Conservation (phyloP, 2,888 invertebrate species). For the Drosophila mercatorum region DNA sequence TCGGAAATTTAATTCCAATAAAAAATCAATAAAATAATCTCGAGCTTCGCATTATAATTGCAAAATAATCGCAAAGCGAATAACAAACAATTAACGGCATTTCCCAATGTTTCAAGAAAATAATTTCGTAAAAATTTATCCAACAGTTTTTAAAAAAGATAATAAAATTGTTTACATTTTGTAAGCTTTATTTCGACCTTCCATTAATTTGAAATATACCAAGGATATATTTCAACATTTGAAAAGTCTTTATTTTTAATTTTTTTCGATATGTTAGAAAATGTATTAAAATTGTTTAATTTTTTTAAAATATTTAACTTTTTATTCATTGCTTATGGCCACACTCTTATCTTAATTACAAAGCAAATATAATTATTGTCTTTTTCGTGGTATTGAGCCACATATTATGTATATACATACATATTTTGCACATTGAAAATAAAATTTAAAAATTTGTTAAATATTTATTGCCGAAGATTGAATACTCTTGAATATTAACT, state of each 20-base stretch:
- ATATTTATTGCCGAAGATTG: neutral
- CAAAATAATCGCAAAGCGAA: neutral
- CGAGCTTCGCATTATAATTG: neutral
- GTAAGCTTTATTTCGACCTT: too few species aligned
- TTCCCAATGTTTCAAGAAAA: neutral
- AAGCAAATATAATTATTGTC: neutral
- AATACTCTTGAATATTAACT: too few species aligned
- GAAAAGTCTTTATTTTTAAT: too few species aligned
- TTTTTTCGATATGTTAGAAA: too few species aligned
- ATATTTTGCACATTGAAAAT: neutral
- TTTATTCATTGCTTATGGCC: neutral
- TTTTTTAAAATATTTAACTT: too few species aligned
- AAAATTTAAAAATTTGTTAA: neutral
- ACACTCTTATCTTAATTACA: neutral
- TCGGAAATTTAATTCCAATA: constrained; percentile 5
- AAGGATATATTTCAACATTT: too few species aligned
- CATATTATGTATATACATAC: too few species aligned
- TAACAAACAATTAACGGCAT: too few species aligned
- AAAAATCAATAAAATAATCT: constrained; percentile 20
- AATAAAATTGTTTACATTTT: too few species aligned
- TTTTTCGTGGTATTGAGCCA: neutral
- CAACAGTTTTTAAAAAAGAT: too few species aligned
- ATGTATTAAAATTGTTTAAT: too few species aligned
- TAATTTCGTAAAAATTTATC: neutral
- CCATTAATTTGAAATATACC: too few species aligned